These are phyloP conservation scores for Fundulus diaphanus DNA, from an alignment of 2,797 vertebrate genomes.

Conservation along the genomic window DNA sequence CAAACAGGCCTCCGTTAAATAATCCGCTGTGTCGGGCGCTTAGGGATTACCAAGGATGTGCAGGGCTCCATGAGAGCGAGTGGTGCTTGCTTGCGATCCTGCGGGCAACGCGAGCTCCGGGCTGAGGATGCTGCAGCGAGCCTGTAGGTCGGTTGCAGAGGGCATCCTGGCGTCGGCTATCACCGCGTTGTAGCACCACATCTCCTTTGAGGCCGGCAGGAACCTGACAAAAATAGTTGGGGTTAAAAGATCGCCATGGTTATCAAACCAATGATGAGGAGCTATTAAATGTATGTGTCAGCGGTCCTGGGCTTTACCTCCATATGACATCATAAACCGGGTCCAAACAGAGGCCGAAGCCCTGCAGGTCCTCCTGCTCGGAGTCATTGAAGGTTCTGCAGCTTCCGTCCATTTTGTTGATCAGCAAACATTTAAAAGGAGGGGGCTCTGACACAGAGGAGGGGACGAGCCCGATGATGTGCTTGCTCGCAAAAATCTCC, in stretches of 20 bases:
- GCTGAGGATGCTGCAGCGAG: slow-evolving; percentile 94
- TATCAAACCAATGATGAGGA: background rate
- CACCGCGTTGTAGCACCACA: slow-evolving; percentile 98
- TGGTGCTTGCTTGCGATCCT: slow-evolving; percentile 93
- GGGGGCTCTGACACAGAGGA: slow-evolving; percentile 94
- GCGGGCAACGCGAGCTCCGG: slow-evolving; percentile 95
- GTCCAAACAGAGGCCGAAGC: slow-evolving; percentile 97
- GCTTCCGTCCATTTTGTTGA: slow-evolving; percentile 99
- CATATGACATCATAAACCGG: slow-evolving; percentile 99
- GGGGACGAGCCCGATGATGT: slow-evolving; percentile 98
- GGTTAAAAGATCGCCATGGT: background rate
- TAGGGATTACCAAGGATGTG: slow-evolving; percentile 91
- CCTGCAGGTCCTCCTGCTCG: slow-evolving; percentile 98
- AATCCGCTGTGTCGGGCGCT: background rate
- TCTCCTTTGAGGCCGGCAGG: slow-evolving; percentile 87
- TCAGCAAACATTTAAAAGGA: slow-evolving; percentile 97
- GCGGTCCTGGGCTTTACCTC: slow-evolving; percentile 85
- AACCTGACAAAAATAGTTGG: slow-evolving; percentile 79
- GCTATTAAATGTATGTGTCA: background rate
- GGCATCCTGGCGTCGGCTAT: slow-evolving; percentile 96
- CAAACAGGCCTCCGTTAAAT: background rate
- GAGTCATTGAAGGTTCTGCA: slow-evolving; percentile 99
- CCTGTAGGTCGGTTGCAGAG: slow-evolving; percentile 90
- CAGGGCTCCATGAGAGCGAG: slow-evolving; percentile 95
- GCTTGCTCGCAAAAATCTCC: slow-evolving; percentile 98